Conservation (phyloP, 2,888 invertebrate species). For the Agrilus mali region DNA sequence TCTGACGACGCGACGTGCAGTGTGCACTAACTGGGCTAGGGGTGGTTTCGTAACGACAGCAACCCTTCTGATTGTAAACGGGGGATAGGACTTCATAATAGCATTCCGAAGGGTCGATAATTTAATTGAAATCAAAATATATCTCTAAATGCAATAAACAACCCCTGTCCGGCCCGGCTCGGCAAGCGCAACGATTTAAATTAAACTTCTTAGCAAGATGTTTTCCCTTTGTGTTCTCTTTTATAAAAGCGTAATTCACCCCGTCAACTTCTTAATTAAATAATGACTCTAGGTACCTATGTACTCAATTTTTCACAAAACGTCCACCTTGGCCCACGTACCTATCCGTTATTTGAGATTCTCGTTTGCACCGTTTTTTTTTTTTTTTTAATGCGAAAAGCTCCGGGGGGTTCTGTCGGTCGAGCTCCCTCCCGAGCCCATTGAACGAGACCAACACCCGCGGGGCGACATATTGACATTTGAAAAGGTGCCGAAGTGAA, state of each 20-base stretch:
- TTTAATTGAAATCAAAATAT: constrained; percentile 36
- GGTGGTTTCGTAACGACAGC: background rate
- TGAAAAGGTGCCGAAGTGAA: constrained; percentile 35
- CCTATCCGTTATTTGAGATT: too few species aligned
- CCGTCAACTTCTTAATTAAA: too few species aligned
- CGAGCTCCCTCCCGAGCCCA: constrained; percentile 15
- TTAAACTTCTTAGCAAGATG: constrained; percentile 17
- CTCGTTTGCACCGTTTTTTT: too few species aligned
- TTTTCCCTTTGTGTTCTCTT: background rate
- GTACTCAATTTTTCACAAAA: too few species aligned
- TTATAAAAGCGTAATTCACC: background rate
- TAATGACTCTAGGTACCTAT: too few species aligned
- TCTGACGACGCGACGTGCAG: too few species aligned
- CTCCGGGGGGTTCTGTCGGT: constrained; percentile 11
- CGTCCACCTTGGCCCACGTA: too few species aligned
- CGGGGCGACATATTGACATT: constrained; percentile 26
- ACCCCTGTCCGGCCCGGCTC: too few species aligned
- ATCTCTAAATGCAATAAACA: constrained; percentile 23
- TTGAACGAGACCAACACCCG: constrained; percentile 23
- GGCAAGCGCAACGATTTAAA: too few species aligned
- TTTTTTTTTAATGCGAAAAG: too few species aligned
- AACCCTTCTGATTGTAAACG: constrained; percentile 11
- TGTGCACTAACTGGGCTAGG: too few species aligned
- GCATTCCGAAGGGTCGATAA: constrained; percentile 32
- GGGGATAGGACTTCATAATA: constrained; percentile 24